Conservation (phyloP, 1,140 invertebrate genomes). For the Cydia splendana region DNA sequence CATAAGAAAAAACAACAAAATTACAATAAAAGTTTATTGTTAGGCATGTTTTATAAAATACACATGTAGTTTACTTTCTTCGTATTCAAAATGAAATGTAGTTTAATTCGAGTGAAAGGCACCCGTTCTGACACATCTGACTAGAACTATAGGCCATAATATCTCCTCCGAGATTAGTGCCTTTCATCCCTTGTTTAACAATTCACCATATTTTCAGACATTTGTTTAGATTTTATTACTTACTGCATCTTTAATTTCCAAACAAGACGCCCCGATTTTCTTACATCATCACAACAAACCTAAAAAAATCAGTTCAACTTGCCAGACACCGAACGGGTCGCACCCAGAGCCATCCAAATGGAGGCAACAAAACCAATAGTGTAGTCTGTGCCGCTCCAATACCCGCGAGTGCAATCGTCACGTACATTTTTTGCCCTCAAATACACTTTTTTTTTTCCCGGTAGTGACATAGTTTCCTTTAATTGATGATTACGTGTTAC, state of each 20-base stretch:
- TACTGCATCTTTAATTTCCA: background rate
- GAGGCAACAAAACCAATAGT: slow-evolving; percentile 23
- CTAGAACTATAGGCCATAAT: too few species aligned
- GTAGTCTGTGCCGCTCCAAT: slow-evolving; percentile 25
- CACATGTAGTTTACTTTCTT: too few species aligned
- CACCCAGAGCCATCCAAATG: background rate
- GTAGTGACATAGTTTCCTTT: slow-evolving; percentile 63
- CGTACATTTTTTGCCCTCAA: slow-evolving; percentile 23
- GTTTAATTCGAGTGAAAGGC: too few species aligned
- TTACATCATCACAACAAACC: background rate
- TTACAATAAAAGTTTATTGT: too few species aligned
- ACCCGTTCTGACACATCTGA: too few species aligned
- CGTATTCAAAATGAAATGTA: too few species aligned
- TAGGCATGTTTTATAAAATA: too few species aligned
- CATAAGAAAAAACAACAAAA: too few species aligned
- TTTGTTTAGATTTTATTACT: too few species aligned
- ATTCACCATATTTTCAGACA: too few species aligned
- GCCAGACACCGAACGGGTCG: slow-evolving; percentile 2
- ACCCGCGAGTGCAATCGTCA: slow-evolving; percentile 20
- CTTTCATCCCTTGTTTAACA: too few species aligned
- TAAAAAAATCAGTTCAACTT: background rate
- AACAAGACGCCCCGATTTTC: background rate
- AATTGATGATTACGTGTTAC: slow-evolving; percentile 60
- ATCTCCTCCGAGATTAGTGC: too few species aligned
- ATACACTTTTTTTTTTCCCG: slow-evolving; percentile 42